Percentiles rank a stretch among this genome's conserved stretches.
These are phyloP conservation scores for Austrofundulus limnaeus DNA, from an alignment of 2,113 vertebrate genomes.

Conservation along the genomic window DNA sequence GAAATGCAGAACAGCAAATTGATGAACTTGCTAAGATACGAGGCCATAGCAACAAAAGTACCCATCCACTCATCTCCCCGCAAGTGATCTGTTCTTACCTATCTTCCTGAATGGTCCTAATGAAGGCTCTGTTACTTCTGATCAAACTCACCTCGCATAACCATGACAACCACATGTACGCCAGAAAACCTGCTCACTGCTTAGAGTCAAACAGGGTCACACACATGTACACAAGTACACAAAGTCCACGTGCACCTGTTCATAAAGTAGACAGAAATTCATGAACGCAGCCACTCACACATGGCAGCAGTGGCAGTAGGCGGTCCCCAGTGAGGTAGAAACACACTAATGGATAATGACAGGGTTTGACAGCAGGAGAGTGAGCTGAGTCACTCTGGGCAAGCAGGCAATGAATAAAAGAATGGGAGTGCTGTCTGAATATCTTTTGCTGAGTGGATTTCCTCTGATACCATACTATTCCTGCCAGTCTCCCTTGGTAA, in stretches of 20 bases:
- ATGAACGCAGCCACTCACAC: constrained; percentile 27
- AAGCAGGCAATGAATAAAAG: constrained; percentile 70
- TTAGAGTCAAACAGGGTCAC: constrained; percentile 14
- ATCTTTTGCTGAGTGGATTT: constrained; percentile 57
- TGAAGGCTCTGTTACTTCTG: constrained; percentile 32
- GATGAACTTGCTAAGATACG: background rate
- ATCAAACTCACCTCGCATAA: constrained; percentile 24
- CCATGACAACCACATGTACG: constrained; percentile 6
- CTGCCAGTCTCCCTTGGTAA: constrained; percentile 66
- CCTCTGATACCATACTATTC: constrained; percentile 68
- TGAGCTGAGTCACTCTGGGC: constrained; percentile 70
- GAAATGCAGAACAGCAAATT: background rate
- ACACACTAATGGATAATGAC: constrained; percentile 73
- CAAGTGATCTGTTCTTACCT: constrained; percentile 14
- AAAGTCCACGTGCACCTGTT: constrained; percentile 12
- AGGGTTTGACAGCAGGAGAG: constrained; percentile 69
- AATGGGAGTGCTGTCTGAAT: constrained; percentile 56
- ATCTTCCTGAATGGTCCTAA: constrained; percentile 30
- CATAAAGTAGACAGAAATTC: constrained; percentile 11
- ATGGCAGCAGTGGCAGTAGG: constrained; percentile 50
- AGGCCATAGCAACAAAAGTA: background rate
- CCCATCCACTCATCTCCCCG: background rate
- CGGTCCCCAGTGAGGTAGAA: constrained; percentile 51
- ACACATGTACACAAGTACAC: background rate
- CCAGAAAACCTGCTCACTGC: constrained; percentile 22